Percentiles rank a stretch among this genome's conserved stretches.
These are phyloP conservation scores for Dryadula phaetusa DNA, from an alignment of 2,888 invertebrate genomes.

Conservation along the genomic window DNA sequence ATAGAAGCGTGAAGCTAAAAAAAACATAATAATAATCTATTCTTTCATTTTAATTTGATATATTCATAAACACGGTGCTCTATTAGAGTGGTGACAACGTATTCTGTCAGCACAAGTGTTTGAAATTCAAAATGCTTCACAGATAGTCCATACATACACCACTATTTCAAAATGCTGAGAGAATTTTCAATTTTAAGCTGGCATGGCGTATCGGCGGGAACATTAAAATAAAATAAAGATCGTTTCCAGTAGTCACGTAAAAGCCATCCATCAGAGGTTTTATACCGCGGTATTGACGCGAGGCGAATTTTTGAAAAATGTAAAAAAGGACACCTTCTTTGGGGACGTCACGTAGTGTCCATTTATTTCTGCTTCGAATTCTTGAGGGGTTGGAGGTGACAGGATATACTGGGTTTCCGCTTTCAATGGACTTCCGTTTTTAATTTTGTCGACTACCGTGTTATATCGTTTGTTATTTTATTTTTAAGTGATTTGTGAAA, in stretches of 20 bases:
- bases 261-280: conserved; percentile 75
- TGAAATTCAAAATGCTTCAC: conserved; percentile 13
- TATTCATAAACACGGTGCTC: neutral
- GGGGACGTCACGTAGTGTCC: conserved; percentile 72
- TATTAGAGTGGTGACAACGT: conserved; percentile 1
- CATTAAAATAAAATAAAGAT: conserved; percentile 73
- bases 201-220: conserved; percentile 55
- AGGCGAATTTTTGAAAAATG: conserved; percentile 82
- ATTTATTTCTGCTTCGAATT: conserved; percentile 76
- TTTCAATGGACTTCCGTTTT: conserved; percentile 51
- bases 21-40: neutral
- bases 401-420: conserved; percentile 42
- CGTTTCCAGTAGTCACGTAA: conserved; percentile 78
- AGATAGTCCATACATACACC: conserved; percentile 23
- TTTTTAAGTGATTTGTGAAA: neutral
- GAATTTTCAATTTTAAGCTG: conserved; percentile 83
- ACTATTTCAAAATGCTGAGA: conserved; percentile 62
- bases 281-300: conserved; percentile 70
- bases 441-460: conserved; percentile 57
- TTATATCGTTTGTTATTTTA: conserved; percentile 50
- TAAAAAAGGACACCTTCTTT: conserved; percentile 71
- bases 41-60: neutral
- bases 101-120: conserved; percentile 16
- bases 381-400: conserved; percentile 56
- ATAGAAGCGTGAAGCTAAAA: no score